Evolutionary conservation across 2,888 invertebrate species (phyloP).

Genomic region (Orthosia cruda): DNA sequence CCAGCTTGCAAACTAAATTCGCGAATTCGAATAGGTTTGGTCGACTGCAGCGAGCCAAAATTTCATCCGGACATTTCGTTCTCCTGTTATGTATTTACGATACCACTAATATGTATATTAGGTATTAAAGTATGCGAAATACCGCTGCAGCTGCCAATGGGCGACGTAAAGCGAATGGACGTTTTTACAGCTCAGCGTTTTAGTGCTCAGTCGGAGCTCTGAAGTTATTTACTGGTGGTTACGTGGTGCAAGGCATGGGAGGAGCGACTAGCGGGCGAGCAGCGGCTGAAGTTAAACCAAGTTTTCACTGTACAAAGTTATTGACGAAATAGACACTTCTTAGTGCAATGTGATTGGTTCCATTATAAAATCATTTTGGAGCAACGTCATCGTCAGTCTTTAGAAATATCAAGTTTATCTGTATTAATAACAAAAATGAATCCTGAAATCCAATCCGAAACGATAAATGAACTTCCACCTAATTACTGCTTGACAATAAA

Average conservation of each 20-base stretch:
- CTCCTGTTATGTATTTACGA: constrained; percentile 66
- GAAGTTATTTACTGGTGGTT: constrained; percentile 80
- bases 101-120: constrained; percentile 70
- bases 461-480: constrained; percentile 12
- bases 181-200: constrained; percentile 82
- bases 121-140: constrained; percentile 70
- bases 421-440: not conserved
- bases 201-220: constrained; percentile 79
- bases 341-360: not conserved
- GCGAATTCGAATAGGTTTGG: constrained; percentile 35
- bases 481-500: constrained; percentile 27
- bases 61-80: constrained; percentile 46
- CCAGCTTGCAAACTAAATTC: constrained; percentile 10
- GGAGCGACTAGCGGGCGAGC: constrained; percentile 16
- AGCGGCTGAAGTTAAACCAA: not conserved
- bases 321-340: not conserved
- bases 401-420: not conserved
- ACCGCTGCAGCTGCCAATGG: constrained; percentile 80
- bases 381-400: not conserved
- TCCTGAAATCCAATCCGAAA: not conserved
- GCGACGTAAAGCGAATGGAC: constrained; percentile 77
- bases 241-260: constrained; percentile 44
- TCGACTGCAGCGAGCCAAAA: constrained; percentile 48
- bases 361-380: too few relatives aligned
- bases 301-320: not conserved